Evolutionary conservation across 2,113 vertebrate genomes (phyloP), one percentile per base, ranked within the genome.

Genomic region (Crocuta crocuta): DNA sequence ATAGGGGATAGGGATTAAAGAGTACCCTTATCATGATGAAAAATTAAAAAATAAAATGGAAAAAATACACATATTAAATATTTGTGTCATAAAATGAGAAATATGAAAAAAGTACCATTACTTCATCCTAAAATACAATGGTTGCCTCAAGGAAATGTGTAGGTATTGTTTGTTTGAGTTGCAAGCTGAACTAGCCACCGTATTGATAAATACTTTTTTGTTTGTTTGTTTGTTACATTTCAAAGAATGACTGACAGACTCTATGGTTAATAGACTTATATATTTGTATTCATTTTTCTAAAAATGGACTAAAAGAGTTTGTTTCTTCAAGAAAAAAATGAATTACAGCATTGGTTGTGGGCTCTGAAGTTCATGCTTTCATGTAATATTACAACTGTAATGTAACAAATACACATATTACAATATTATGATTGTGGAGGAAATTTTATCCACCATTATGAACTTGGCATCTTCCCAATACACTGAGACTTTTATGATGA

Each of bases 291-390:
- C 12, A 91, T 43, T 87, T 83, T 95, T 74, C 61, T 74, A 63
- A 95, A 95, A 53, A 76, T 83, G 43, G 71, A 12, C 15, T 61
- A 83, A 70, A 8, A 48, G 16, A 58, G 4, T 63, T 74, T 80
- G 39, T 86, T 71, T 83, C n/a, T 82, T 82, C 12, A 87, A 86
- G 70, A 10, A 73, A 93, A 93, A 93, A 85, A 70, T 33, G 39
- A 73, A 4, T 89, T 73, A 7, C 23, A 35, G 13, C 23, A 50
- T 81, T 92, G 91, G 19, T 86, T 68, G 28, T 3, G 13, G 91
- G 39, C 8, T 76, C 45, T 78, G 45, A 68, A 26, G 1, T 94
- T 45, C 4, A 94, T 70, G 73, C 19, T 95, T 94, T 87, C 31
- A 45, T 0, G 0, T 84, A 31, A 80, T 58, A 66, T 23, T 61